Evolutionary conservation across 2,113 vertebrate species (phyloP).

Genomic region (Tychaedon coryphoeus): DNA sequence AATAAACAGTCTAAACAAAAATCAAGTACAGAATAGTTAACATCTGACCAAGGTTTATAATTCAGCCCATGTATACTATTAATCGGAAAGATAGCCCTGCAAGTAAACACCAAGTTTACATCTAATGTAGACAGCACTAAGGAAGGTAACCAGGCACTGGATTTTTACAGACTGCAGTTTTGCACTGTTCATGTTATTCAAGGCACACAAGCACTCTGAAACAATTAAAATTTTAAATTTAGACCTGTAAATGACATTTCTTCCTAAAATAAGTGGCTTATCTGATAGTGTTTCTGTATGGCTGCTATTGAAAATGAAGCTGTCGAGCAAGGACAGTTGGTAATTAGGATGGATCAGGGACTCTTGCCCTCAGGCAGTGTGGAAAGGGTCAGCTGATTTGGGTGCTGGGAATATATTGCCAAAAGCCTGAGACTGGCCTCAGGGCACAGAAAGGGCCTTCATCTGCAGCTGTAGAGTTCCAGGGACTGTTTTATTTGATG

Average conservation of each 20-base stretch:
- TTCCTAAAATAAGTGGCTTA: not conserved
- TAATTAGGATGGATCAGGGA: not conserved
- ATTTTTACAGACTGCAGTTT: not conserved
- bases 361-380: not conserved
- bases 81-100: not conserved
- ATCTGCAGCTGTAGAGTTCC: not conserved
- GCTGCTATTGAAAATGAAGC: not conserved
- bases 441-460: not conserved
- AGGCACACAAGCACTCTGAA: not conserved
- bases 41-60: not conserved
- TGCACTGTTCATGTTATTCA: not conserved
- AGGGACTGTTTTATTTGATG: not conserved
- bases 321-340: not conserved
- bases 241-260: not conserved
- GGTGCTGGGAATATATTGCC: not conserved
- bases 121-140: not conserved
- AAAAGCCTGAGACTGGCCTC: not conserved
- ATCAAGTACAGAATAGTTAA: not conserved
- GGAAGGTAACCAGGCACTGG: not conserved
- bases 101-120: not conserved
- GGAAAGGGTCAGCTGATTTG: not conserved
- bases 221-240: not conserved
- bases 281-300: not conserved
- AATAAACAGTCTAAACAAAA: not conserved
- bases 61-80: not conserved